These are phyloP conservation scores for Caerostris darwini DNA, from an alignment of 1,140 invertebrate genomes.

Conservation along the genomic window DNA sequence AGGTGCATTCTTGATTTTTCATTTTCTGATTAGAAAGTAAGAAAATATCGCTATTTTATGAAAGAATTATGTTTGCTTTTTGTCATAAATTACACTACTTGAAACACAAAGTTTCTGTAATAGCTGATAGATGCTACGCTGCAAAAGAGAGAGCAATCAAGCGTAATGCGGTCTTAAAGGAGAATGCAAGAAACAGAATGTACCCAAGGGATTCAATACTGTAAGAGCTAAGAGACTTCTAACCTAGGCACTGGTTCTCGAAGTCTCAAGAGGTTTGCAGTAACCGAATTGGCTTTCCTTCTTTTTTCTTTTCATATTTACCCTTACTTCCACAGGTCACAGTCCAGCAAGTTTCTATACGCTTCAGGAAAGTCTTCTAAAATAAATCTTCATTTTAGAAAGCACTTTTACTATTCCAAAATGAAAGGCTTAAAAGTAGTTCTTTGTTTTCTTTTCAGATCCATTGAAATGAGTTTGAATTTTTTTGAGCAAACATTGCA, in stretches of 20 bases:
- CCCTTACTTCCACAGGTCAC: background rate
- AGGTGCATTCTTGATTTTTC: background rate
- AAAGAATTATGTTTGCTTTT: background rate
- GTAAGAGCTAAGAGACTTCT: background rate
- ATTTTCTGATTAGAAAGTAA: background rate
- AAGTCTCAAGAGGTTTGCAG: background rate
- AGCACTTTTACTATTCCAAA: background rate
- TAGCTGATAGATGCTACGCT: background rate
- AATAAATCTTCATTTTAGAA: constrained; percentile 43
- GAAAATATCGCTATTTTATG: background rate
- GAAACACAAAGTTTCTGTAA: background rate
- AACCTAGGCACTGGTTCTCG: background rate
- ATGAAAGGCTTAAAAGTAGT: background rate
- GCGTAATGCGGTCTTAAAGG: constrained; percentile 8
- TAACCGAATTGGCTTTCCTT: constrained; percentile 12
- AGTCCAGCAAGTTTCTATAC: constrained; percentile 43
- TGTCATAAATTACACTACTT: background rate
- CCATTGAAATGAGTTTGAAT: background rate
- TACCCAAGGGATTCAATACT: background rate
- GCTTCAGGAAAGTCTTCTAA: background rate
- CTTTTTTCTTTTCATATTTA: constrained; percentile 40
- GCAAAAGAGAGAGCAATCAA: constrained; percentile 3
- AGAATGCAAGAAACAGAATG: constrained; percentile 33
- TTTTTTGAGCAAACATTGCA: background rate
- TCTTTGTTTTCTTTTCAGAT: background rate